Evolutionary conservation across 2,113 vertebrate species (phyloP), one percentile per base, ranked within the genome.

Genomic region (Hipposideros armiger): DNA sequence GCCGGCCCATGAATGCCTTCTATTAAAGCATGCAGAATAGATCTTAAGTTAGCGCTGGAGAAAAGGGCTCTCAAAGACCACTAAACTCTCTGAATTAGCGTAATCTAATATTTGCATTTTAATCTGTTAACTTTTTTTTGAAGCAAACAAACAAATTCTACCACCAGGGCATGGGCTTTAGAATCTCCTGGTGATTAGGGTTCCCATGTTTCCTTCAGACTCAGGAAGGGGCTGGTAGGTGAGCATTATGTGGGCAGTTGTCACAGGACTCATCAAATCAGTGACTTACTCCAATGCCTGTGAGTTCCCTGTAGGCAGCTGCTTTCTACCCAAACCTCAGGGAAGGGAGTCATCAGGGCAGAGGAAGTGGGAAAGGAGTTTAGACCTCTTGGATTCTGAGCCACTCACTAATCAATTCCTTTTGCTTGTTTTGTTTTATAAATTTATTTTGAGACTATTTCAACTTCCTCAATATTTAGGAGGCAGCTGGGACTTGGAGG

Each of bases 391-490:
- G 73, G 81, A 58, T 86, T 90, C 56, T 67, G 72, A 90, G 69
- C 50, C n/a, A 54, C 74, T 64, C 11, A 56, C 84, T 77, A 74
- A 24, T 90, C 86, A 84, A 78, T 28, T 83, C 62, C 26, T 86
- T 90, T 94, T 73, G 32, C 40, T 32, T 91, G 66, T 91, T 94
- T 9, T 54, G 76, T 82, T 69, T 91, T 72, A 64, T 54, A 78
- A 62, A 89, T 72, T 77, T 93, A 89, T 93, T 84, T 92, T 89
- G 85, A 89, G 62, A 47, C 42, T 50, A 82, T 92, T 88, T 82
- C 50, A 76, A 64, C 62, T 85, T 93, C 26, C 30, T 93, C 54
- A 93, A 11, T 56, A 91, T 91, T 87, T 76, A 96, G 20, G 82
- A 82, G 69, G 42, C 13, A 70, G n/a, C 22, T 91, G 67, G 42